Percentiles rank a stretch among this genome's conserved stretches.
Evolutionary conservation across 1,140 invertebrate genomes (phyloP).

Genomic region (Philopotamus ludificatus): DNA sequence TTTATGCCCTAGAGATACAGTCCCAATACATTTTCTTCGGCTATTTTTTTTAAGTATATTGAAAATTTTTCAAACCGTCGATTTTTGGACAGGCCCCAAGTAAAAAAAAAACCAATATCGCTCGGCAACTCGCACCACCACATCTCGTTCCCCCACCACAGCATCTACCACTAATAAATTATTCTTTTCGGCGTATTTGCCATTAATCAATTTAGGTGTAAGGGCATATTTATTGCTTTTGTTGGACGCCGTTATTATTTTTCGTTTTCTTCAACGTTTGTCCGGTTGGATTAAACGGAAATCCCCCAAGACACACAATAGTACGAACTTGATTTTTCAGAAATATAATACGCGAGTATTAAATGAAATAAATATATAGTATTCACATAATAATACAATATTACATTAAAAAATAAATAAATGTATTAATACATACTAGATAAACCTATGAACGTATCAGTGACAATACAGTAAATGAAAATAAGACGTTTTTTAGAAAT

Average conservation of each 20-base stretch:
- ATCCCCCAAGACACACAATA: too few relatives aligned
- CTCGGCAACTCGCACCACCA: constrained; percentile 9
- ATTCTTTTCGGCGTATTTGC: constrained; percentile 26
- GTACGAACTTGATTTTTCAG: too few relatives aligned
- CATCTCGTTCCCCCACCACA: neutral
- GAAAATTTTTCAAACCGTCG: constrained; percentile 4
- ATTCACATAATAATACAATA: too few relatives aligned
- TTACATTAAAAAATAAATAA: too few relatives aligned
- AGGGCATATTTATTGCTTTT: constrained; percentile 39
- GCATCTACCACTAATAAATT: constrained; percentile 32
- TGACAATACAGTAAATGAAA: too few relatives aligned
- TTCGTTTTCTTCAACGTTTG: constrained; percentile 33
- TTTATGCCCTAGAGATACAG: neutral
- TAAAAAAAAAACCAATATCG: constrained; percentile 32
- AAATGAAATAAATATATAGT: too few relatives aligned
- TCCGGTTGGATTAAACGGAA: constrained; percentile 5
- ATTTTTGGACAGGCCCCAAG: neutral
- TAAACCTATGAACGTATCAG: too few relatives aligned
- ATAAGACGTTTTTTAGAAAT: too few relatives aligned
- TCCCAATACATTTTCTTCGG: neutral
- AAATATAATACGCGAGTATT: too few relatives aligned
- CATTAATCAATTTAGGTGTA: constrained; percentile 37
- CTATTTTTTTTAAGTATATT: constrained; percentile 6
- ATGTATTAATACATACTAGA: too few relatives aligned
- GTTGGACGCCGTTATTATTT: constrained; percentile 33